Base-by-base conservation (phyloP, 2,797 vertebrate species). In the Lateolabrax maculatus region DNA sequence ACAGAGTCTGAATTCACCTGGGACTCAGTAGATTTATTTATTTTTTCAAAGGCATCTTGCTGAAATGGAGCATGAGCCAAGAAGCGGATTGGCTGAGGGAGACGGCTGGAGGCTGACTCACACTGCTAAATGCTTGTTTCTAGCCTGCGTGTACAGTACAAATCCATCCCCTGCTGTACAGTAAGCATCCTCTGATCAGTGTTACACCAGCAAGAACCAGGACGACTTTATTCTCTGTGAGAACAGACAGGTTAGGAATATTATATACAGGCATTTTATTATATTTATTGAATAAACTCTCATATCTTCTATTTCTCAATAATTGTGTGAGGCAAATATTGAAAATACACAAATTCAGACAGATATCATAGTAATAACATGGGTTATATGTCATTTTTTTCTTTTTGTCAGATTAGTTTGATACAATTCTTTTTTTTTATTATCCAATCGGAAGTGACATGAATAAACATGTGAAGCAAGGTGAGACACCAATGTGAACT, bases 101-200 rank as follows among this genome's bases (percentile, higher is more conserved):
- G 56, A 51, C 0, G 15, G 67, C 44, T 72, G 23, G 65, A 72
- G 75, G 76, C 58, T 39, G 68, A 86, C 62, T 89, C 87, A 87
- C 70, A 44, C 72, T 53, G 83, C 27, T 72, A 55, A 77, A 84
- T 19, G 60, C 69, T 74, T 74, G 66, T 86, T 84, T 78, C 62
- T 56, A 60, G 75, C 29, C 48, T 52, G 43, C 52, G 6, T 62
- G 71, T 73, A 44, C 61, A 72, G 71, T 49, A 53, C 41, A 75
- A 87, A 82, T 64, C 74, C 61, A 55, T 64, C 61, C 31, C 57
- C 75, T 49, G 69, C 66, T 77, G 58, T n/a, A n/a, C n/a, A n/a
- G n/a, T 12, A 53, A 76, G 63, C 46, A 23, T 77, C 63, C 79
- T 56, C 52, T 64, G 73, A 77, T 83, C 61, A 51, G 58, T 61